Evolutionary conservation across 2,113 vertebrate genomes (phyloP), one percentile per base, ranked within the genome.

Genomic region (Romanogobio albipinnatus): DNA sequence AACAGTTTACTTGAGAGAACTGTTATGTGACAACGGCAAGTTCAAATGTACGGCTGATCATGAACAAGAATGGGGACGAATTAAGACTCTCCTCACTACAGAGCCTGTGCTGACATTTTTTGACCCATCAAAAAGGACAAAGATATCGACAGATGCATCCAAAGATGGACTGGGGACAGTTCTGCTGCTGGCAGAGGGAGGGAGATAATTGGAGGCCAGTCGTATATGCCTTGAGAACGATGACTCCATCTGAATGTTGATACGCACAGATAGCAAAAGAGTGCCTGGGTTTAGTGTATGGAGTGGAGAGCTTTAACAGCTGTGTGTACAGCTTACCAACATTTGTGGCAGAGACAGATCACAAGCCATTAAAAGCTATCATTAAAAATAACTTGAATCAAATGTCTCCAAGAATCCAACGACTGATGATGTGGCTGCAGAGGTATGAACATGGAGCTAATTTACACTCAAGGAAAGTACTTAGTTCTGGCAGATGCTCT

Each of bases 361-460:
- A 47, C n/a, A 61, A 49, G 17, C 22, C 64, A 79, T 53, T 87
- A 49, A 76, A 84, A 10, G 15, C 66, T 2, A 87, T 87, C 56
- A 81, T 83, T 13, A 84, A 59, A 43, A 86, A 86, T 3, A 86
- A 86, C 36, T 7, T 87, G 6, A 84, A 49, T 45, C 56, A 85
- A 39, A 87, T 87, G 86, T 87, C 83, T 51, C 83, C 49, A 33
- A 45, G 45, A n/a, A 85, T 88, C n/a, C 77, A 88, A 26, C 6
- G 33, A 6, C 15, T 88, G 26, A 86, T 89, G 78, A 89, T 87
- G 82, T 61, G 59, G 45, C 56, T 88, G 26, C 87, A 85, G 26
- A 49, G 70, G 19, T 82, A 87, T 78, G 86, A 85, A 85, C 15
- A 77, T 78, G 43, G 79, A 81, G 19, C 33, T 82, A 15, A 82